These are phyloP conservation scores for Saxidomus purpurata DNA, from an alignment of 1,140 invertebrate genomes.

Conservation along the genomic window DNA sequence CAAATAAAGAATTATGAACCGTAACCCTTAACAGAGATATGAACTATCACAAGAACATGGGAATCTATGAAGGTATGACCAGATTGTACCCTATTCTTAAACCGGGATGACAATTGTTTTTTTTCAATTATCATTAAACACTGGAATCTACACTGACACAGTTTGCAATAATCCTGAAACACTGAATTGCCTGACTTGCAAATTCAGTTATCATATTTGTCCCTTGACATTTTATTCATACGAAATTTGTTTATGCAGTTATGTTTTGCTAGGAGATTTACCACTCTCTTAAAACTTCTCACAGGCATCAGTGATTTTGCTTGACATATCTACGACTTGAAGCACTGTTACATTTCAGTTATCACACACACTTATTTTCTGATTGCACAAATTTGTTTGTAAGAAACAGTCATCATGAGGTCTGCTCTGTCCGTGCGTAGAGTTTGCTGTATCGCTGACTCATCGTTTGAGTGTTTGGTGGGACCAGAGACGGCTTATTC, in stretches of 20 bases:
- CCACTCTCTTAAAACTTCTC: background rate
- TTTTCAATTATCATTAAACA: too few species aligned
- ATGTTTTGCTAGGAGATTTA: background rate
- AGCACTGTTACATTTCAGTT: background rate
- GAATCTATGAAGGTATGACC: too few species aligned
- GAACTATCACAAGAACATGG: too few species aligned
- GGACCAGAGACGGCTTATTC: constrained; percentile 65
- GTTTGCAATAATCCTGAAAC: background rate
- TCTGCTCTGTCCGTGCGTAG: constrained; percentile 68
- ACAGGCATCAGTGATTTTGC: background rate
- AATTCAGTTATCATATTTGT: too few species aligned
- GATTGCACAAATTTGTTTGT: constrained; percentile 28
- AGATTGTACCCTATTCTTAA: too few species aligned
- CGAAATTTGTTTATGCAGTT: background rate
- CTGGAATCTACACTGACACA: background rate
- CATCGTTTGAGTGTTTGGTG: constrained; percentile 78
- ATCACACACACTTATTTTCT: background rate
- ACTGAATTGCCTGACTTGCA: background rate
- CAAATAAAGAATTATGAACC: too few species aligned
- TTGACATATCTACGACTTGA: background rate
- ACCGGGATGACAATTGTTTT: too few species aligned
- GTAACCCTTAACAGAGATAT: too few species aligned
- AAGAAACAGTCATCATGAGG: constrained; percentile 61
- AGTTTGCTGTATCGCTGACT: constrained; percentile 82
- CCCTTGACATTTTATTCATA: too few species aligned